Evolutionary conservation across 2,797 vertebrate species (phyloP), one percentile per base, ranked within the genome.

Genomic region (Acanthornis magna): DNA sequence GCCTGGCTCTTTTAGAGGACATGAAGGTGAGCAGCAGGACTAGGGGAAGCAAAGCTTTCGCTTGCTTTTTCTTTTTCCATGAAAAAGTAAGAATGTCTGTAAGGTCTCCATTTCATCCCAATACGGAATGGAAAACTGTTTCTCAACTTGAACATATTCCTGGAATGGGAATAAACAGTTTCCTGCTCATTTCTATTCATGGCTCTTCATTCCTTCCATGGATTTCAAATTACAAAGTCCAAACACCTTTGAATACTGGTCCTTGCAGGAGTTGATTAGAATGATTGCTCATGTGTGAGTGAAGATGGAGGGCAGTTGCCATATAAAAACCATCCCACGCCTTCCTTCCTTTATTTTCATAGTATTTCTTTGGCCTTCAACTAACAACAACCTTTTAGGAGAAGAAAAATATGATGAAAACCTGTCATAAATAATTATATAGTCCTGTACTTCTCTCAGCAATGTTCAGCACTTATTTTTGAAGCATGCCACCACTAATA

Each of bases 361-460:
- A 77, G 54, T 89, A 88, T 60, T 85, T 71, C 30, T 96, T 81
- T 95, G 94, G 74, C 74, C 94, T 97, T 97, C 85, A 91, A 60
- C 84, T 83, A 92, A 88, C 61, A 89, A 61, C 58, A 83, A 34
- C 66, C 40, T 89, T 93, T 96, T 95, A 86, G 62, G 84, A 87
- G 61, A 90, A 88, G 66, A 75, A 61, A 93, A 89, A 89, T 93
- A 88, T 76, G 61, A 72, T 94, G 86, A 93, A 93, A 96, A 79
- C 40, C 70, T 94, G 85, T 93, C 94, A 95, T 89, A 95, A 87
- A 57, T 97, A 97, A 97, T 97, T 97, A 95, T 62, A 87, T 66
- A 92, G 61, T 71, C 19, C 54, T 84, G 17, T 45, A 85, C 63
- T 83, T 62, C 73, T 96, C 68, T 72, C 53, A 89, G 77, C 42